Evolutionary conservation across 2,113 vertebrate species (phyloP).

Genomic region (Engystomops pustulosus): DNA sequence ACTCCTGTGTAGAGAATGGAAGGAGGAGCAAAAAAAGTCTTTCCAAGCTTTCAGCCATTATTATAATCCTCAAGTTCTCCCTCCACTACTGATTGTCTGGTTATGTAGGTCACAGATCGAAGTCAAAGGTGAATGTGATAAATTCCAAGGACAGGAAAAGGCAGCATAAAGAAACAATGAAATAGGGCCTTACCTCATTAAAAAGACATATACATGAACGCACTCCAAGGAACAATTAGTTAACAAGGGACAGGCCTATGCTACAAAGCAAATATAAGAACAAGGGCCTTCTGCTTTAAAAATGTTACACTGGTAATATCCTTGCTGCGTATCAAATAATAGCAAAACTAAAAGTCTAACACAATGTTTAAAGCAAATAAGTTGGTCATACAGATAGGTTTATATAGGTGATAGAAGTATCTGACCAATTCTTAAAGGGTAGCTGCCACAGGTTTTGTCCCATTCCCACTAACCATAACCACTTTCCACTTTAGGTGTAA

Average conservation of each 20-base stretch:
- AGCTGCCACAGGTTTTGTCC: too few species aligned
- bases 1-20: constrained; percentile 19
- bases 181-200: constrained; percentile 11
- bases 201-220: constrained; percentile 35
- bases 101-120: constrained; percentile 44
- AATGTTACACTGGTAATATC: background rate
- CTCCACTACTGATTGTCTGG: accelerated
- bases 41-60: background rate
- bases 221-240: constrained; percentile 31
- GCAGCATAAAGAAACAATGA: background rate
- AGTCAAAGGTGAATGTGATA: background rate
- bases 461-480: too few species aligned
- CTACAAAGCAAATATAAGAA: constrained; percentile 3
- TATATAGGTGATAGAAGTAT: too few species aligned
- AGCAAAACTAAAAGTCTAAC: background rate
- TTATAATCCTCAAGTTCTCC: background rate
- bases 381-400: too few species aligned
- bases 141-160: constrained; percentile 15
- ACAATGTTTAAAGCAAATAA: background rate
- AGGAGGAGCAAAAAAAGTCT: constrained; percentile 7
- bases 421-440: too few species aligned
- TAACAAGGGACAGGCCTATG: background rate
- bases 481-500: too few species aligned
- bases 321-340: background rate
- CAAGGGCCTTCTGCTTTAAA: background rate